These are phyloP conservation scores for Chamaedrilus cognettii DNA, from an alignment of 2,888 invertebrate species.

Conservation along the genomic window DNA sequence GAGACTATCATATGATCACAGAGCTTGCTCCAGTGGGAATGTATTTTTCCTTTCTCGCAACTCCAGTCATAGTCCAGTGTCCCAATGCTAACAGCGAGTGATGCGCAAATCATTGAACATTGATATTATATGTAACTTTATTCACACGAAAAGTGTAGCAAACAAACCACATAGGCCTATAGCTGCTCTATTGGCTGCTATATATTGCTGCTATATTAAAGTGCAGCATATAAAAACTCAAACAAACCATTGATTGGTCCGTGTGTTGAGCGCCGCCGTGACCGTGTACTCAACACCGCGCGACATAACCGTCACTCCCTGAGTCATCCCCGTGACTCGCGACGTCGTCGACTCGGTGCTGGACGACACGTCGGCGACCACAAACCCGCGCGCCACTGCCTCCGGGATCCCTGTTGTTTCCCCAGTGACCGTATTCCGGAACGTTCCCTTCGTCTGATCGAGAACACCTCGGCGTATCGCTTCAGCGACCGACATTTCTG, in stretches of 20 bases:
- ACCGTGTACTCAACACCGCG: conserved; percentile 52
- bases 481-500: conserved; percentile 77
- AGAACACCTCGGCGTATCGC: conserved; percentile 72
- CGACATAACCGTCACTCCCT: conserved; percentile 44
- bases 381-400: conserved; percentile 43
- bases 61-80: too few relatives aligned
- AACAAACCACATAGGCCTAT: too few relatives aligned
- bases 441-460: conserved; percentile 37
- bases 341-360: conserved; percentile 15
- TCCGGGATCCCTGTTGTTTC: conserved; percentile 64
- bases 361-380: conserved; percentile 31
- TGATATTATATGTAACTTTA: too few relatives aligned
- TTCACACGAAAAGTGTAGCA: too few relatives aligned
- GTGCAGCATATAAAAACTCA: too few relatives aligned
- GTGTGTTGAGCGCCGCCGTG: conserved; percentile 68
- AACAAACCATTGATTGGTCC: conserved; percentile 72
- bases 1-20: too few relatives aligned
- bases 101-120: too few relatives aligned
- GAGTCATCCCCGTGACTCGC: background rate
- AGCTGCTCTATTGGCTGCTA: too few relatives aligned
- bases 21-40: too few relatives aligned
- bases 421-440: conserved; percentile 62
- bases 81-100: too few relatives aligned
- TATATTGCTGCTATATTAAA: too few relatives aligned
- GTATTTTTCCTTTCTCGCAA: too few relatives aligned